A percentile compares a stretch with the other conserved stretches of the same genome.
phyloP scores from a whole-genome alignment of 2,888 invertebrate species.

The Melanophora roralis region DNA sequence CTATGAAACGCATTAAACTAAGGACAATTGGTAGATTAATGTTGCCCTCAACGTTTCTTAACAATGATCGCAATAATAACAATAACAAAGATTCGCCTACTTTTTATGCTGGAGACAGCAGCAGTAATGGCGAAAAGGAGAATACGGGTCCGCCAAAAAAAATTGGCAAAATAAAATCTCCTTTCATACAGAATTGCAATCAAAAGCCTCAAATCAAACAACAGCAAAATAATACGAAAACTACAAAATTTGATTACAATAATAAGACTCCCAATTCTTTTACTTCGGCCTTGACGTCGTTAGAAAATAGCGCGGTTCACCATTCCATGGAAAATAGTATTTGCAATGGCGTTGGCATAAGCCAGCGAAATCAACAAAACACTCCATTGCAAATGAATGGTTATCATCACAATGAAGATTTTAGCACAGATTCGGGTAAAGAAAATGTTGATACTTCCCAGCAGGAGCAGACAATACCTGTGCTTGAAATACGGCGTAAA shows the following conservation, averaged over 20 bases:
- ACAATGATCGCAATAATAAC: constrained; percentile 66
- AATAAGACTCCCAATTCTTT: constrained; percentile 10
- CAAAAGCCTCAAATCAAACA: constrained; percentile 64
- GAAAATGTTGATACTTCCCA: constrained; percentile 67
- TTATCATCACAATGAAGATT: constrained; percentile 52
- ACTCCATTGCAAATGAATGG: constrained; percentile 23
- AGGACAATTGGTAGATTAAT: constrained; percentile 74
- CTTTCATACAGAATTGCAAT: constrained; percentile 73
- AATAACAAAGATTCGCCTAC: constrained; percentile 21
- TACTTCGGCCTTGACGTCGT: constrained; percentile 44
- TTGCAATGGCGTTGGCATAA: not conserved
- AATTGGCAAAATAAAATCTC: constrained; percentile 76
- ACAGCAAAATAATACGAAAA: constrained; percentile 61
- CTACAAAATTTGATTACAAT: constrained; percentile 64
- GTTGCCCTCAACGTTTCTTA: constrained; percentile 72
- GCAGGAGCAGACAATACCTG: constrained; percentile 50
- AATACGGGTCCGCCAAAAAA: constrained; percentile 65
- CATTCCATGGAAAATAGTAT: constrained; percentile 60
- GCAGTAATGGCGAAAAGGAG: constrained; percentile 35
- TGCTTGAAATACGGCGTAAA: constrained; percentile 70
- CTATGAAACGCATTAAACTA: constrained; percentile 67
- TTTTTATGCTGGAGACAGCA: constrained; percentile 4
- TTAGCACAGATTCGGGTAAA: constrained; percentile 73
- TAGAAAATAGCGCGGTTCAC: constrained; percentile 64
- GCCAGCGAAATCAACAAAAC: constrained; percentile 25